phyloP scores from a whole-genome alignment of 2,113 vertebrate species.

The Myotis brandtii region DNA sequence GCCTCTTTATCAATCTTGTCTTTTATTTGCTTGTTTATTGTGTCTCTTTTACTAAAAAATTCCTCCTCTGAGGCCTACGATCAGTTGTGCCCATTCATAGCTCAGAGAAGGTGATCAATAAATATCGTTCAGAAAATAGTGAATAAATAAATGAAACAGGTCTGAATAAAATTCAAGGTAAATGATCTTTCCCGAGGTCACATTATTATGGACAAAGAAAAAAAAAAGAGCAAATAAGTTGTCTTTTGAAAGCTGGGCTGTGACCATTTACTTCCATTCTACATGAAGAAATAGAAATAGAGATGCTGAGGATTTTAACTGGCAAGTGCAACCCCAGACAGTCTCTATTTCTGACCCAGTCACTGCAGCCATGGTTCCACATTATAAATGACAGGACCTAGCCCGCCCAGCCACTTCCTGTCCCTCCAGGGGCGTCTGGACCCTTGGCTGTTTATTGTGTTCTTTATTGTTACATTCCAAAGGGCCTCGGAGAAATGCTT shows the following conservation, averaged over 20 bases:
- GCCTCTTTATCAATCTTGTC: neutral
- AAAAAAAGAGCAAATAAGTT: neutral
- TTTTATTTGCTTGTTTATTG: neutral
- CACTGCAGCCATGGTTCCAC: fast-evolving
- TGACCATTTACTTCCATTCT: neutral
- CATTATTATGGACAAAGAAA: neutral
- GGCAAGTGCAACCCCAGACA: neutral
- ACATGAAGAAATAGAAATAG: neutral
- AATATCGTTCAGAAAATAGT: neutral
- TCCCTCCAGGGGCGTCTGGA: neutral
- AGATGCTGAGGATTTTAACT: neutral
- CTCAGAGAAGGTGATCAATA: neutral
- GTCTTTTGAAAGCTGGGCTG: neutral
- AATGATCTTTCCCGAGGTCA: neutral
- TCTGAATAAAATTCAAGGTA: neutral
- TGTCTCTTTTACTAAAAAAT: neutral
- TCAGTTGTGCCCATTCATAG: neutral
- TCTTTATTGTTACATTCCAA: neutral
- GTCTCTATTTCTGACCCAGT: neutral
- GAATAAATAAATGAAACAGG: neutral
- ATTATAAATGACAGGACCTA: neutral
- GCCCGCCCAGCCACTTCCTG: neutral
- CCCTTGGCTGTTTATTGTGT: neutral
- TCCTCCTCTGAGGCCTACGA: neutral
- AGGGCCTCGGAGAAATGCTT: neutral